Evolutionary conservation across 2,113 vertebrate genomes (phyloP), one percentile per base, ranked within the genome.

Genomic region (Atrichornis clamosus): DNA sequence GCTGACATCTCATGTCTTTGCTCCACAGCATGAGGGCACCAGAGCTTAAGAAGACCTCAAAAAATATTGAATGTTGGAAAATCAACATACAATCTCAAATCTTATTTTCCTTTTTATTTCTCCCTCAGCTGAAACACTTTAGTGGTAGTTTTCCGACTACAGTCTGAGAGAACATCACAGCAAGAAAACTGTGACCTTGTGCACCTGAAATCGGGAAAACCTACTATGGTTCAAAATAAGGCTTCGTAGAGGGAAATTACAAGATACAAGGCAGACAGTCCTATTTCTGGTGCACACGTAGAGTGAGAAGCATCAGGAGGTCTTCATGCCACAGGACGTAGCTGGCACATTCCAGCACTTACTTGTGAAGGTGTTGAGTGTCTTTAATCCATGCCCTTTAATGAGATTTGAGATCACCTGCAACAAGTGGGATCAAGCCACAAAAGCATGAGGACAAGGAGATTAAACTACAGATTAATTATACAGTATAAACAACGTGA

Each of bases 1-100:
- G 30, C 33, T 50, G 59, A 50, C 26, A 70, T 63, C 56, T 89
- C 68, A 78, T 55, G 49, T 37, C 67, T 93, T 90, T 90, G 63
- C 89, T 93, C 72, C 39, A 52, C 80, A 95, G 91, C 91, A 93
- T 70, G 93, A 72, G 73, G 93, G 83, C 91, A 95, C 64, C 56
- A 95, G 80, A 95, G 83, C 72, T 84, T 88, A 39, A 89, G 21
- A 92, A 77, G 79, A 88, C 39, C 49, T 89, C 15, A 67, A 84
- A 60, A 88, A 28, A 33, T 1, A 6, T 1, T 42, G 33, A 88
- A 50, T 0, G 0, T 4, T 2, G 5, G 30, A 50, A 94, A 89
- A 90, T 32, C 35, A 80, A 77, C 30, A 76, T 10, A 28, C 19
- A 32, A 85, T 83, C 76, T 76, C n/a, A 70, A 67, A 24, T 6